Base-by-base conservation (phyloP, 64 coral and sea anemone species). In the Montipora foliosa region DNA sequence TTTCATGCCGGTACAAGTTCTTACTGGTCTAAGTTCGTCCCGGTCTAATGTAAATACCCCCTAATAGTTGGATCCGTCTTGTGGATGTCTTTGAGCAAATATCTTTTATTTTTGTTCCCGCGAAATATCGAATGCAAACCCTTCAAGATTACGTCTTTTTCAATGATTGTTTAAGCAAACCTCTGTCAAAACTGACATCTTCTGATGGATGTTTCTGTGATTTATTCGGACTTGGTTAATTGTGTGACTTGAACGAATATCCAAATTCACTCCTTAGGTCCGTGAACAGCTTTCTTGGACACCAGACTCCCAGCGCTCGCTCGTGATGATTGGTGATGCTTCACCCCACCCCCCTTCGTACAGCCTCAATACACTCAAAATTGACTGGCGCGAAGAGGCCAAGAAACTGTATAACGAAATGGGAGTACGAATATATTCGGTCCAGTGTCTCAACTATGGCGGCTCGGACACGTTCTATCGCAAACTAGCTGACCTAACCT, bases 301-400 rank as follows among this genome's bases (percentile, higher is more conserved):
- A 64, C 83, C 94, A 88, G 74, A 81, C 19, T 99, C 97, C 10
- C 97, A 99, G 75, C 92, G 97, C 19, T 90, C 97, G 25, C 64
- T 99, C 16, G 97, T 99, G 29, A 96, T 99, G 91, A 92, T 99
- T 5, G 97, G 97, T 6, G 97, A 99, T 79, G 94, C 94, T 13
- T 85, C 91, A 67, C 97, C 97, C 49, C 97, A 99, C 53, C 91
- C 94, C 50, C 97, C 97, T 69, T 90, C 81, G 13, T 99, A 96
- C 74, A 53, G 58, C 51, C 78, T 96, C n/a, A 99, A 99, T 79
- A 99, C 88, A 25, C 89, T 92, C 8, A 99, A 99, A 44, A 99
- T 99, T 12, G 72, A 99, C 84, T 99, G 97, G 97, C 88, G 84
- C 44, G 84, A 92, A 57, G 97, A 99, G 55, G 89, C 97, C 10